phyloP scores from a whole-genome alignment of 2,888 invertebrate species.

The Andricus curvator region DNA sequence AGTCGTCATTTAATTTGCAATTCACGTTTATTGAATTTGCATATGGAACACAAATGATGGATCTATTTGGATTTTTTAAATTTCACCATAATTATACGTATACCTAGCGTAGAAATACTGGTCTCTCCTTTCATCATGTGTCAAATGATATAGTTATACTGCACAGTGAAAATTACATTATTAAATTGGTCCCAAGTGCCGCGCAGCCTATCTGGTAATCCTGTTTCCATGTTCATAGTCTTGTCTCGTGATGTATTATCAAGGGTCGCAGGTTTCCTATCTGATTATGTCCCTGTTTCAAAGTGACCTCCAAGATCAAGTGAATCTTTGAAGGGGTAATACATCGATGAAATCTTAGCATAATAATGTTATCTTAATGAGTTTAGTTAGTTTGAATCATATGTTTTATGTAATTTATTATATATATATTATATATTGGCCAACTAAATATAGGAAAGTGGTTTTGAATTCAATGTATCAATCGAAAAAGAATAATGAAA shows the following conservation, averaged over 20 bases:
- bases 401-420: no score
- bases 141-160: neutral
- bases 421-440: no score
- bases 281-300: slow-evolving; percentile 65
- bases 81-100: neutral
- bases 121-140: neutral
- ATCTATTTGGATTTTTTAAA: neutral
- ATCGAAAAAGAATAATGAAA: no score
- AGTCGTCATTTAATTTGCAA: neutral
- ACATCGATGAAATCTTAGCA: neutral
- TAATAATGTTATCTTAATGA: neutral
- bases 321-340: neutral
- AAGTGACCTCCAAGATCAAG: slow-evolving; percentile 49
- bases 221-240: slow-evolving; percentile 51
- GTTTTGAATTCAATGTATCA: no score
- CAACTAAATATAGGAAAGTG: no score
- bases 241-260: slow-evolving; percentile 55
- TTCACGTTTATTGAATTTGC: neutral
- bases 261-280: slow-evolving; percentile 56
- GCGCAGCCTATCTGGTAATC: slow-evolving; percentile 54
- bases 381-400: neutral
- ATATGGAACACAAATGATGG: neutral
- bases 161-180: slow-evolving; percentile 48
- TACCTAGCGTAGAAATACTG: neutral
- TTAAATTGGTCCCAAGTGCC: slow-evolving; percentile 54